These are phyloP conservation scores for Drosophila ogumai DNA, from an alignment of 1,140 invertebrate genomes.

Conservation along the genomic window DNA sequence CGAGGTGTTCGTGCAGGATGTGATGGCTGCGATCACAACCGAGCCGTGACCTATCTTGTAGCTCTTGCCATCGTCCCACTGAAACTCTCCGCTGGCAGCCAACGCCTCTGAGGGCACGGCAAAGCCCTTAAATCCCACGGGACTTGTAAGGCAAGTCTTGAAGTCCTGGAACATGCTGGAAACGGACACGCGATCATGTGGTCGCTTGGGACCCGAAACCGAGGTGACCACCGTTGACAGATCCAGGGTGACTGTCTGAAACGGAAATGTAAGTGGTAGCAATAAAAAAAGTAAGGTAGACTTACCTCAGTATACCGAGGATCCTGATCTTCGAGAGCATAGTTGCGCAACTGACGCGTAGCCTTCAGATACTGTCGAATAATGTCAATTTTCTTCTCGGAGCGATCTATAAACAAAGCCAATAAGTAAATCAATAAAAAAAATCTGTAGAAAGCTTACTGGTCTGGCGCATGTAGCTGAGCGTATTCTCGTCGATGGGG, in stretches of 20 bases:
- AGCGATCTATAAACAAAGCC: conserved; percentile 88
- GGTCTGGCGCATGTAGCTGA: conserved; percentile 95
- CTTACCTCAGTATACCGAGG: conserved; percentile 93
- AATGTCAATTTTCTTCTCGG: conserved; percentile 91
- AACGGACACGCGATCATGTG: conserved; percentile 97
- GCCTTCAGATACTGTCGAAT: conserved; percentile 94
- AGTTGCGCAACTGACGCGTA: conserved; percentile 94
- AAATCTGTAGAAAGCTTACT: conserved; percentile 87
- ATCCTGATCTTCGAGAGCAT: conserved; percentile 90
- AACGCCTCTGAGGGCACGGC: conserved; percentile 91
- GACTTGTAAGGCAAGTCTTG: conserved; percentile 92
- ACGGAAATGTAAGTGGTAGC: background rate
- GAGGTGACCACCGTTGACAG: conserved; percentile 95
- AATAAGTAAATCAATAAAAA: background rate
- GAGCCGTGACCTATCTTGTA: conserved; percentile 96
- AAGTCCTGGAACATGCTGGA: conserved; percentile 96
- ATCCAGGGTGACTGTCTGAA: conserved; percentile 93
- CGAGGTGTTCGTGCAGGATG: conserved; percentile 98
- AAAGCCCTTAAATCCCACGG: conserved; percentile 98
- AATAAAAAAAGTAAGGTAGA: background rate
- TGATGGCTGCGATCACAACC: conserved; percentile 98
- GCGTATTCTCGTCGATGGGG: conserved; percentile 95
- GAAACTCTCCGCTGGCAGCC: conserved; percentile 89
- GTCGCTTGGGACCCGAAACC: conserved; percentile 98
- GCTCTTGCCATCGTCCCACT: conserved; percentile 92